phyloP scores from a whole-genome alignment of 2,797 vertebrate species.

The Lacerta viridis region DNA sequence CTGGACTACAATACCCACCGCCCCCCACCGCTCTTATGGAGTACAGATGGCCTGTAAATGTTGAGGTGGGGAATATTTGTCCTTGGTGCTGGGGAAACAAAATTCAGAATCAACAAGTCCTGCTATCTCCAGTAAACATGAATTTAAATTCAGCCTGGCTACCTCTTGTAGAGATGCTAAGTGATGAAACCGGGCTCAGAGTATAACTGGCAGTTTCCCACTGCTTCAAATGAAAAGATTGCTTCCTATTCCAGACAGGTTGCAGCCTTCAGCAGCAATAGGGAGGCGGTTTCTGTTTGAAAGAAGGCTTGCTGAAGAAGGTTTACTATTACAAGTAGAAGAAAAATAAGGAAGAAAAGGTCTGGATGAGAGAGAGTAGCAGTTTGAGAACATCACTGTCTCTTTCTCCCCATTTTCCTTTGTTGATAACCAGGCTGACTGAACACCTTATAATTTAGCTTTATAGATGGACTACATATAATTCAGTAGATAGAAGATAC shows the following conservation, averaged over 20 bases:
- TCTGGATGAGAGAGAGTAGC: neutral
- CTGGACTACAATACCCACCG: too few species aligned
- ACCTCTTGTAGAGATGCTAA: constrained; percentile 27
- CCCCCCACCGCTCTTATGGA: too few species aligned
- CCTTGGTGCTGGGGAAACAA: neutral
- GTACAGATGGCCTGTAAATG: neutral
- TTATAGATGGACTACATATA: neutral
- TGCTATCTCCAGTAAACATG: neutral
- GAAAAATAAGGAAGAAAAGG: constrained; percentile 7
- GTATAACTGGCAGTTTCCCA: constrained; percentile 22
- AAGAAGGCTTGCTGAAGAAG: constrained; percentile 18
- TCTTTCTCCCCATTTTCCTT: neutral
- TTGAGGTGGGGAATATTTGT: neutral
- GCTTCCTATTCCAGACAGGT: constrained; percentile 11
- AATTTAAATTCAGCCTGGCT: constrained; percentile 28
- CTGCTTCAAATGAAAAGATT: constrained; percentile 27
- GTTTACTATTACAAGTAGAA: neutral
- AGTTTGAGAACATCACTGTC: neutral
- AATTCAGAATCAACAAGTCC: constrained; percentile 7
- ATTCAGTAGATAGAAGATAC: neutral
- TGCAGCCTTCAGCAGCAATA: constrained; percentile 3
- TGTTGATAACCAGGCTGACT: neutral
- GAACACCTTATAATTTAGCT: neutral
- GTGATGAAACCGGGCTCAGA: constrained; percentile 22
- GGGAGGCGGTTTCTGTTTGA: neutral